Evolutionary conservation across 2,113 vertebrate genomes (phyloP).

Genomic region (Dipodomys merriami): DNA sequence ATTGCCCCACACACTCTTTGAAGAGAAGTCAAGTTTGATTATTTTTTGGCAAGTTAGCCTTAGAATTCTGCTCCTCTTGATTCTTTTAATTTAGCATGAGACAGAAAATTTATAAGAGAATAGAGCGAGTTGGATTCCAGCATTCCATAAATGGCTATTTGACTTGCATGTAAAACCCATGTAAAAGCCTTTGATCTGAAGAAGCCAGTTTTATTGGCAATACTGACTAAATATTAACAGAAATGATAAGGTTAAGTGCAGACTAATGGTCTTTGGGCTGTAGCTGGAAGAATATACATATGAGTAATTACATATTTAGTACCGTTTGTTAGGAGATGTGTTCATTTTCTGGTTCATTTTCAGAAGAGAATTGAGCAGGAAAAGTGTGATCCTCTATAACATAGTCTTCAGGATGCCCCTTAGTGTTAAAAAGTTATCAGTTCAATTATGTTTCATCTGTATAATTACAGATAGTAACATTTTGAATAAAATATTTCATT

Average conservation of each 20-base stretch:
- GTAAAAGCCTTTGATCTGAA: slow-evolving; percentile 58
- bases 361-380: background rate
- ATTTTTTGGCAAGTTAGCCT: slow-evolving; percentile 33
- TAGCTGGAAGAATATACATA: background rate
- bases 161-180: background rate
- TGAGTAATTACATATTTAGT: background rate
- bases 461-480: background rate
- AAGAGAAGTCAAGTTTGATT: slow-evolving; percentile 28
- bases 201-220: slow-evolving; percentile 46
- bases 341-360: background rate
- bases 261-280: background rate
- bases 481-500: background rate
- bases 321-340: background rate
- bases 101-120: background rate
- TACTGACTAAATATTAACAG: slow-evolving; percentile 77
- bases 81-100: slow-evolving; percentile 11
- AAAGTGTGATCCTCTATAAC: background rate
- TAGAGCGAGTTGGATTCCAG: background rate
- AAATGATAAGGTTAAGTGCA: background rate
- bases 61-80: slow-evolving; percentile 26
- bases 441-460: background rate
- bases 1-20: background rate
- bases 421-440: background rate
- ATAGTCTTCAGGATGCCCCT: background rate
- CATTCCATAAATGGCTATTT: background rate